Conservation (phyloP, 1,140 invertebrate species). For the Temnothorax nylanderi region DNA sequence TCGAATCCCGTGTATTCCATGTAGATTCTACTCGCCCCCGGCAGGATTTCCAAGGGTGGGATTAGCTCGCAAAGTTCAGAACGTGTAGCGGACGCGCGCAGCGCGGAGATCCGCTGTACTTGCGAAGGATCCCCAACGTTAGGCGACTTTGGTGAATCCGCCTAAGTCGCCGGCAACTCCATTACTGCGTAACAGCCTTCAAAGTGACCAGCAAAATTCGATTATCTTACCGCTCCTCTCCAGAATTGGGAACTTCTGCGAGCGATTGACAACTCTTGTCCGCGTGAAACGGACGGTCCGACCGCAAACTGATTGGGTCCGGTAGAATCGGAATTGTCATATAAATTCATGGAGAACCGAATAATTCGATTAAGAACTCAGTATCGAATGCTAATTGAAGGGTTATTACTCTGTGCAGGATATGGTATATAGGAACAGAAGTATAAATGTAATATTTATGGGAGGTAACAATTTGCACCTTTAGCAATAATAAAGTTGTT, state of each 20-base stretch:
- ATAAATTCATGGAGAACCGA: not conserved
- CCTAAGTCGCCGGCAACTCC: slow-evolving; percentile 44
- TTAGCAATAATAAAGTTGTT: not conserved
- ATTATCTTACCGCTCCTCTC: slow-evolving; percentile 38
- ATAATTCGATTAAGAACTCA: slow-evolving; percentile 18
- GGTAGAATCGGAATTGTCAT: slow-evolving; percentile 6
- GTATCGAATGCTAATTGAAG: slow-evolving; percentile 8
- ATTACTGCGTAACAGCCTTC: slow-evolving; percentile 52
- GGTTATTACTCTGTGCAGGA: slow-evolving; percentile 33
- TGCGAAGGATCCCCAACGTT: slow-evolving; percentile 10
- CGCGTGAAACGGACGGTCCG: slow-evolving; percentile 2
- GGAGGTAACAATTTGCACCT: not conserved
- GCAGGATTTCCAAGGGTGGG: slow-evolving; percentile 10
- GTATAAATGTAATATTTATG: not conserved
- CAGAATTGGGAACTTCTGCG: slow-evolving; percentile 42
- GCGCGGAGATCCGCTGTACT: not conserved
- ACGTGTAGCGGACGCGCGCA: slow-evolving; percentile 28
- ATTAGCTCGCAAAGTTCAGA: slow-evolving; percentile 41
- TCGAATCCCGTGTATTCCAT: slow-evolving; percentile 9
- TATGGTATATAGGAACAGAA: not conserved
- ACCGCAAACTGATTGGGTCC: slow-evolving; percentile 30
- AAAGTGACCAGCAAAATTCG: slow-evolving; percentile 51
- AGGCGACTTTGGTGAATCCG: slow-evolving; percentile 29
- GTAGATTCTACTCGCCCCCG: not conserved
- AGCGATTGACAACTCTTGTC: slow-evolving; percentile 29